These are phyloP conservation scores for Sabatieria punctata DNA, from an alignment of 2,888 invertebrate genomes.

Conservation along the genomic window DNA sequence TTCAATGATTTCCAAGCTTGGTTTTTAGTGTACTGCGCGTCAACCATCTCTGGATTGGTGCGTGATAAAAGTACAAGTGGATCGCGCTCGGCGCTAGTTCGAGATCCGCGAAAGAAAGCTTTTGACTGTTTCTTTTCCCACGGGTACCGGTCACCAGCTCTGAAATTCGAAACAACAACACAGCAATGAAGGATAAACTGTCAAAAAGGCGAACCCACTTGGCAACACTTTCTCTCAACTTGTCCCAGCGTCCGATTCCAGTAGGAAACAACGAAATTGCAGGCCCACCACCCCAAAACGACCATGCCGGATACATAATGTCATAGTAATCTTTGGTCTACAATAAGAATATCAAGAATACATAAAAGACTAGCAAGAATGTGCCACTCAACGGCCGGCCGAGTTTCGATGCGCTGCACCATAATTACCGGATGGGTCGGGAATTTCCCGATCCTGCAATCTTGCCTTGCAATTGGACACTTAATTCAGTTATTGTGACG, in stretches of 20 bases:
- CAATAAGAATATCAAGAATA: too few species aligned
- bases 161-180: too few species aligned
- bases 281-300: conserved; percentile 95
- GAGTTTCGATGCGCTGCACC: too few species aligned
- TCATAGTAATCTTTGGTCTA: conserved; percentile 60
- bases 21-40: conserved; percentile 90
- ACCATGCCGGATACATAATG: conserved; percentile 83
- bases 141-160: conserved; percentile 46
- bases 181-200: too few species aligned
- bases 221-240: conserved; percentile 53
- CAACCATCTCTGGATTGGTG: conserved; percentile 51
- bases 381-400: too few species aligned
- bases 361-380: too few species aligned
- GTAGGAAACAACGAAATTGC: conserved; percentile 80
- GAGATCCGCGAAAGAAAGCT: conserved; percentile 75
- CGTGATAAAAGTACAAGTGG: conserved; percentile 54
- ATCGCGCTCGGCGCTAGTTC: conserved; percentile 79
- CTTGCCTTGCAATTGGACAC: too few species aligned
- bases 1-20: conserved; percentile 91
- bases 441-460: too few species aligned
- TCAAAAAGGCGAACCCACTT: too few species aligned
- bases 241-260: conserved; percentile 84
- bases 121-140: conserved; percentile 55
- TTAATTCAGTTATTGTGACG: too few species aligned
- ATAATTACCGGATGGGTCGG: too few species aligned